These are phyloP conservation scores for Agriopis marginaria DNA, from an alignment of 2,888 invertebrate genomes.

Conservation along the genomic window DNA sequence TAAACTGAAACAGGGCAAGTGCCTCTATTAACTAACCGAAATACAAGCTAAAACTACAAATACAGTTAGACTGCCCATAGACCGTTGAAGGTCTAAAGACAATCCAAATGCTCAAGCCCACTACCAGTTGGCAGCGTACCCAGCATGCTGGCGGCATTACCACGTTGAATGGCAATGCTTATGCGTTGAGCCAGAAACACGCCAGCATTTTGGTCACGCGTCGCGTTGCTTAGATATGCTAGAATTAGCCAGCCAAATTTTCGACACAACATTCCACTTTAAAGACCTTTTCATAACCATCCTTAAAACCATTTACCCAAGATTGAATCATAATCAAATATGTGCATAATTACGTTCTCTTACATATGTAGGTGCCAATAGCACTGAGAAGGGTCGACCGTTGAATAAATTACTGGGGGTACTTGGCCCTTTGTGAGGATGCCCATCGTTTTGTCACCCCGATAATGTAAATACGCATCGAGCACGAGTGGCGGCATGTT, in stretches of 20 bases:
- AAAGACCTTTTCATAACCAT: constrained; percentile 8
- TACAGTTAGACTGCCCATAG: too few species aligned
- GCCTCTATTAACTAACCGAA: too few species aligned
- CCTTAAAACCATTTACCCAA: constrained; percentile 27
- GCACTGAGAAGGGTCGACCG: constrained; percentile 36
- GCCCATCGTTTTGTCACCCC: constrained; percentile 44
- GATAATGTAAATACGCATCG: constrained; percentile 42
- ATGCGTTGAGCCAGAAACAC: too few species aligned
- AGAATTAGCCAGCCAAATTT: not conserved
- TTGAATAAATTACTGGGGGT: constrained; percentile 43
- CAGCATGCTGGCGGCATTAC: too few species aligned
- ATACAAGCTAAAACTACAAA: too few species aligned
- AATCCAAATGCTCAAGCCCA: too few species aligned
- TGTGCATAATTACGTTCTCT: constrained; percentile 34
- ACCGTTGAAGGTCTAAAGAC: too few species aligned
- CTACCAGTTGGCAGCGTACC: too few species aligned
- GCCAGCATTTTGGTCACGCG: too few species aligned
- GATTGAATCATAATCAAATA: constrained; percentile 37
- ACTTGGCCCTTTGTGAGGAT: constrained; percentile 42
- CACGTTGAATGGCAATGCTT: too few species aligned
- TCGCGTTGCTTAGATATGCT: too few species aligned
- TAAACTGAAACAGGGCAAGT: too few species aligned
- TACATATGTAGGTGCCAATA: constrained; percentile 36
- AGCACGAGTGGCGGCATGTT: constrained; percentile 28
- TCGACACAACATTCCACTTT: constrained; percentile 1